Evolutionary conservation across 2,113 vertebrate genomes (phyloP).

Genomic region (Odontophorus gujanensis): DNA sequence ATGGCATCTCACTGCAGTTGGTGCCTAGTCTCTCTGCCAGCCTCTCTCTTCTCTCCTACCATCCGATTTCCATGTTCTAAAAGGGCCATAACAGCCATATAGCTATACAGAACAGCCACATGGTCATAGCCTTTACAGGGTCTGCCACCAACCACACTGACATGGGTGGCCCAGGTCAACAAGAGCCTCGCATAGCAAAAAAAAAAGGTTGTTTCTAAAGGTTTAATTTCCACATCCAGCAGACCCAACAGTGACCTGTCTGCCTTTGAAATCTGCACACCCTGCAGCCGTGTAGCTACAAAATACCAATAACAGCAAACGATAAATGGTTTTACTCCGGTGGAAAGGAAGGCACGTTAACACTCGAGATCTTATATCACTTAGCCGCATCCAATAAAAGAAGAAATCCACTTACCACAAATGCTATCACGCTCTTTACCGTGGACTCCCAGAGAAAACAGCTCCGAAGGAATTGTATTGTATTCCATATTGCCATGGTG

Average conservation of each 20-base stretch:
- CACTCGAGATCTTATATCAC: neutral
- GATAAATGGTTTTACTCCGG: rapidly evolving
- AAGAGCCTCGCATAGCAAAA: neutral
- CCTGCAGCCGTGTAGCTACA: neutral
- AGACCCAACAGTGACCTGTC: neutral
- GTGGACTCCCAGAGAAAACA: conserved; percentile 98
- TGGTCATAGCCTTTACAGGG: rapidly evolving
- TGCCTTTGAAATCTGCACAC: neutral
- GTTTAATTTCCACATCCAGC: neutral
- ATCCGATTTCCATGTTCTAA: neutral
- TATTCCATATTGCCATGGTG: conserved; percentile 92
- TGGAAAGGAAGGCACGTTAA: neutral
- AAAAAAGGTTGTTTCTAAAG: neutral
- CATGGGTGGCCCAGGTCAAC: rapidly evolving
- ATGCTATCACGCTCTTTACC: conserved; percentile 88
- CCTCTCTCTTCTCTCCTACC: neutral
- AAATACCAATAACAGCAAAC: neutral
- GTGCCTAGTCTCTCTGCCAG: neutral
- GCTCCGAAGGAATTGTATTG: conserved; percentile 94
- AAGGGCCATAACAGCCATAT: neutral
- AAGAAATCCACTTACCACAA: conserved; percentile 88
- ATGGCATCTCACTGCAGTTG: neutral
- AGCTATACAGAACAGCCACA: rapidly evolving
- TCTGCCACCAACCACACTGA: neutral
- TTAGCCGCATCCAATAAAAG: conserved; percentile 3